These are phyloP conservation scores for Electrona antarctica DNA, from an alignment of 2,113 vertebrate species.

Conservation along the genomic window DNA sequence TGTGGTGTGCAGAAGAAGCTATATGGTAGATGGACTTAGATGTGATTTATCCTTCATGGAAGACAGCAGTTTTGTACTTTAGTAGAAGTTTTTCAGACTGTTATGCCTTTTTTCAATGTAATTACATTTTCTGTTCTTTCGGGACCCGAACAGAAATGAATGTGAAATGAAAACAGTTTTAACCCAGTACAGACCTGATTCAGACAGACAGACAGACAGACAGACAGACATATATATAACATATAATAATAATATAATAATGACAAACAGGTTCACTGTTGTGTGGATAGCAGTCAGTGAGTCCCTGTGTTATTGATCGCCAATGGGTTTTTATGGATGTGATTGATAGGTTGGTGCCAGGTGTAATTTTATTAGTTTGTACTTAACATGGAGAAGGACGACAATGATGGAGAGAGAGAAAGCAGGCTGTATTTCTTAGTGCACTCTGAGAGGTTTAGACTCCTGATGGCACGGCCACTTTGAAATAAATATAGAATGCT, in stretches of 20 bases:
- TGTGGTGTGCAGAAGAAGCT: conserved; percentile 51
- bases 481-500: conserved; percentile 28
- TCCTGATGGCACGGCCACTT: conserved; percentile 33
- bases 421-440: conserved; percentile 29
- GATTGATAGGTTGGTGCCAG: conserved; percentile 58
- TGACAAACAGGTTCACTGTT: conserved; percentile 9
- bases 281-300: conserved; percentile 30
- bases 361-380: conserved; percentile 55
- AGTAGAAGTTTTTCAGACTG: too few species aligned
- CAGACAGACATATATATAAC: too few species aligned
- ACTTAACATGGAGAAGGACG: conserved; percentile 29
- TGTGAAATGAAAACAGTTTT: too few species aligned
- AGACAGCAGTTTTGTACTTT: conserved; percentile 38
- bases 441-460: conserved; percentile 15
- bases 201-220: too few species aligned
- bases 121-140: too few species aligned
- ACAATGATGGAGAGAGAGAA: conserved; percentile 6
- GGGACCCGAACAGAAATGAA: too few species aligned
- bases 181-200: too few species aligned
- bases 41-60: conserved; percentile 42
- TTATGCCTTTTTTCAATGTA: too few species aligned
- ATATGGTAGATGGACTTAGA: conserved; percentile 36
- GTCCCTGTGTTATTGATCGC: conserved; percentile 54
- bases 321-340: conserved; percentile 44
- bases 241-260: too few species aligned